Evolutionary conservation across 1,140 invertebrate species (phyloP), one percentile per base, ranked within the genome.

Genomic region (Ips typographus): DNA sequence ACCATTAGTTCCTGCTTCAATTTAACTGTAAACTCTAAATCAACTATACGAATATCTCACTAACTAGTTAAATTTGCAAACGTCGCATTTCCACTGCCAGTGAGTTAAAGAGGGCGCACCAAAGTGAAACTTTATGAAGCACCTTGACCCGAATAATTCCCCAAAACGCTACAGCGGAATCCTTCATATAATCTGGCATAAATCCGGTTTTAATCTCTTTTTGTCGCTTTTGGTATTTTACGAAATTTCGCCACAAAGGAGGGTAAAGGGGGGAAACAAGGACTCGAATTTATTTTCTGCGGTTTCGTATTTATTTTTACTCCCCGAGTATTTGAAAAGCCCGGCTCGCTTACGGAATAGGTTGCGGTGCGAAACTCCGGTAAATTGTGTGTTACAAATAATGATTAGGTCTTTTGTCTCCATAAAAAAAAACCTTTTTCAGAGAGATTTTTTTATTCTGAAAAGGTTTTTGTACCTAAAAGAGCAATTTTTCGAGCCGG

Each of bases 311-410:
- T 61, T 61, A 61, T 61, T 61, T 61, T 61, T 61, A 61, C 59
- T 39, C 42, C 36, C 22, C 4, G n/a, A 36, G 59, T 47, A 1
- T 43, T 61, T 61, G 36, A 37, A 44, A 61, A 47, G 38, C 59
- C 42, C 59, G n/a, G 59, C 59, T 61, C 42, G 59, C 59, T 61
- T 61, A 61, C 59, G 22, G 59, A 61, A 43, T 4, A 61, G 39
- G 41, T 43, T 47, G 59, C 43, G 59, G 59, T 61, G 59, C 39
- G n/a, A 61, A 61, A 61, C 59, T 40, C 59, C 59, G 43, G 59
- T 61, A 61, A 61, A 61, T 61, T 61, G 59, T 61, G 59, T 61
- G 59, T 61, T 61, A 61, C 59, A 61, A 61, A 61, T 61, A 61
- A 47, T 61, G 59, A 61, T 61, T 61, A 61, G 59, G 59, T 61